phyloP scores from a whole-genome alignment of 2,113 vertebrate genomes.

The Nycticorax nycticorax region DNA sequence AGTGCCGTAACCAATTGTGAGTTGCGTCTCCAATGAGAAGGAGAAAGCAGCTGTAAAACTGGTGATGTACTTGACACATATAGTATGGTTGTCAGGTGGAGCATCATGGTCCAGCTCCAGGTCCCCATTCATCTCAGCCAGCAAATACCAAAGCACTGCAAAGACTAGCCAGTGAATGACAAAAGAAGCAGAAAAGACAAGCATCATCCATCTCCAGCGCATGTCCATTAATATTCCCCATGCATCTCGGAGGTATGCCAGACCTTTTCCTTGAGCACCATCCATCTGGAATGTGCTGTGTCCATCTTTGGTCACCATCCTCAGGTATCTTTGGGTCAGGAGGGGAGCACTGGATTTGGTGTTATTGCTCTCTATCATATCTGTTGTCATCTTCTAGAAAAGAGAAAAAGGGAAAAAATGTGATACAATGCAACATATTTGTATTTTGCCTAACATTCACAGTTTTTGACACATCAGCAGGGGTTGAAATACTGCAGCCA shows the following conservation, averaged over 20 bases:
- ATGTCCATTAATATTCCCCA: constrained; percentile 94
- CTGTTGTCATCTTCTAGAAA: constrained; percentile 67
- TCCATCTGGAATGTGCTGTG: constrained; percentile 80
- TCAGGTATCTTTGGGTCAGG: constrained; percentile 75
- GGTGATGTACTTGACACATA: constrained; percentile 95
- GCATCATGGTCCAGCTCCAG: constrained; percentile 89
- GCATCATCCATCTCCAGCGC: constrained; percentile 96
- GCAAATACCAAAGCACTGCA: constrained; percentile 93
- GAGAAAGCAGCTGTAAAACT: constrained; percentile 97
- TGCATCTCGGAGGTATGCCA: constrained; percentile 84
- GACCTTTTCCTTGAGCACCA: constrained; percentile 74
- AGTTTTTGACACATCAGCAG: constrained; percentile 65
- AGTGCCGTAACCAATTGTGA: constrained; percentile 96
- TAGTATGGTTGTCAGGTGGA: constrained; percentile 90
- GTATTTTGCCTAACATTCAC: constrained; percentile 45
- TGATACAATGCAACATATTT: background rate
- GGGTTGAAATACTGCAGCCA: constrained; percentile 58
- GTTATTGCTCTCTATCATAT: constrained; percentile 68
- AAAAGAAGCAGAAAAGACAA: constrained; percentile 93
- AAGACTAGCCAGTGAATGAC: constrained; percentile 95
- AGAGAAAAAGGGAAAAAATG: background rate
- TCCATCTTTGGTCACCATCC: constrained; percentile 94
- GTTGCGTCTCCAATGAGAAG: constrained; percentile 96
- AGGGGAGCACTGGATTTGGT: constrained; percentile 84
- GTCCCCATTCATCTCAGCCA: constrained; percentile 94